A percentile compares a stretch with the other conserved stretches of the same genome.
Conservation (phyloP, 1,140 invertebrate species). For the Caerostris extrusa region DNA sequence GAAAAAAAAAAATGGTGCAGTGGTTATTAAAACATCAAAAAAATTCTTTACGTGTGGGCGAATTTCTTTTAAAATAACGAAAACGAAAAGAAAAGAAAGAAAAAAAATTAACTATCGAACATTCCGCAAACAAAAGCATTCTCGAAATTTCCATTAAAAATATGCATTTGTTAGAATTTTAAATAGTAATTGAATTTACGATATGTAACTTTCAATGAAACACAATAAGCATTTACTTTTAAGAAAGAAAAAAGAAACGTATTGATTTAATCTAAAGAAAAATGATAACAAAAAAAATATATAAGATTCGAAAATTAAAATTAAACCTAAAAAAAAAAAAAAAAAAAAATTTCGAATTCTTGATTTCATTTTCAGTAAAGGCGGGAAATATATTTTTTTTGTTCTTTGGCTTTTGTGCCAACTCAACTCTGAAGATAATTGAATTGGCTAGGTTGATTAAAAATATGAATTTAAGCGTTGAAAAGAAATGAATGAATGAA, state of each 20-base stretch:
- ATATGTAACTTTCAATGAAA: background rate
- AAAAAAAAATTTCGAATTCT: conserved; percentile 40
- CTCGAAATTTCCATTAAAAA: conserved; percentile 25
- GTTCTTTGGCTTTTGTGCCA: conserved; percentile 20
- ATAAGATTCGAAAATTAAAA: conserved; percentile 41
- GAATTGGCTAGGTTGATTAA: conserved; percentile 50
- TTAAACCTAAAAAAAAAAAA: conserved; percentile 47
- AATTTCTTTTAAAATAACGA: background rate
- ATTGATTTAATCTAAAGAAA: conserved; percentile 45
- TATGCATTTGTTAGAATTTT: background rate
- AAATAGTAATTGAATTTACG: conserved; percentile 63
- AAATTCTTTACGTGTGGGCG: background rate
- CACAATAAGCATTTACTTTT: background rate
- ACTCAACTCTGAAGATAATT: conserved; percentile 40
- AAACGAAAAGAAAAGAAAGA: background rate
- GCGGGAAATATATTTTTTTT: background rate
- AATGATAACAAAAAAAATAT: background rate
- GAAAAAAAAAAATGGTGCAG: background rate
- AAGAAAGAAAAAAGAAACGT: background rate
- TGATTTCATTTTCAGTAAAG: conserved; percentile 49
- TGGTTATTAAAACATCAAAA: background rate
- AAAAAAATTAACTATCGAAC: background rate
- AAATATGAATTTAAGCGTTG: conserved; percentile 29
- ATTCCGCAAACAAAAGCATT: background rate
- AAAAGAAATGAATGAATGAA: background rate